Evolutionary conservation across 2,797 vertebrate genomes (phyloP).

Genomic region (Dryobates pubescens): DNA sequence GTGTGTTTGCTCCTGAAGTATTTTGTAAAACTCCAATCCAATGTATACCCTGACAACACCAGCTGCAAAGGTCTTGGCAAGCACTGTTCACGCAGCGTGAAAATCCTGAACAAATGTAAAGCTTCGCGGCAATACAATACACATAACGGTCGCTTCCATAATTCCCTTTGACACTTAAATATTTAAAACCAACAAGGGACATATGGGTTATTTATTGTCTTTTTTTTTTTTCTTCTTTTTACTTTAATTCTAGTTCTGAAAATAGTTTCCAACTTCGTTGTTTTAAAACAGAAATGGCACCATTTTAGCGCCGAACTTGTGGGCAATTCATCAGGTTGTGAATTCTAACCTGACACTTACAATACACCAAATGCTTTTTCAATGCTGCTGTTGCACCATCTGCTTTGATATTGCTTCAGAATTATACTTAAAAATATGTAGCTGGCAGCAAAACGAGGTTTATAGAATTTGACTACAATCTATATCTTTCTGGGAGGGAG

Average conservation of each 20-base stretch:
- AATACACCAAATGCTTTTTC: slow-evolving; percentile 76
- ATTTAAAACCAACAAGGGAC: slow-evolving; percentile 77
- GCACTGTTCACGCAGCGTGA: slow-evolving; percentile 14
- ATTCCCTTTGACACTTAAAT: slow-evolving; percentile 74
- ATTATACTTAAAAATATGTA: slow-evolving; percentile 79
- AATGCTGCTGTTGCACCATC: slow-evolving; percentile 70
- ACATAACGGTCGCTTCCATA: slow-evolving; percentile 45
- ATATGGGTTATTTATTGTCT: slow-evolving; percentile 77
- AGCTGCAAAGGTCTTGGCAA: slow-evolving; percentile 47
- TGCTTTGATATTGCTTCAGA: slow-evolving; percentile 71
- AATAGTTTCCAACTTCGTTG: slow-evolving; percentile 70
- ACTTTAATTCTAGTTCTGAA: slow-evolving; percentile 77
- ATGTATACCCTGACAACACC: not conserved
- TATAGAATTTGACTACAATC: slow-evolving; percentile 83
- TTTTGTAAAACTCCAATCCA: not conserved
- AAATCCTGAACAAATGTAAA: slow-evolving; percentile 47
- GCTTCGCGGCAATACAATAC: slow-evolving; percentile 35
- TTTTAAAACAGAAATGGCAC: slow-evolving; percentile 74
- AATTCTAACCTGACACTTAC: slow-evolving; percentile 79
- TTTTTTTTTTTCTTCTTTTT: slow-evolving; percentile 77
- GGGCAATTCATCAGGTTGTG: slow-evolving; percentile 75
- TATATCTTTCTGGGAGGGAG: slow-evolving; percentile 78
- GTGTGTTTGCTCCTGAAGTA: not conserved
- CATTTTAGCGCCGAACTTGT: slow-evolving; percentile 63
- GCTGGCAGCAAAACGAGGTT: slow-evolving; percentile 73